phyloP scores from a whole-genome alignment of 2,888 invertebrate genomes.

The Leistus spinibarbis region DNA sequence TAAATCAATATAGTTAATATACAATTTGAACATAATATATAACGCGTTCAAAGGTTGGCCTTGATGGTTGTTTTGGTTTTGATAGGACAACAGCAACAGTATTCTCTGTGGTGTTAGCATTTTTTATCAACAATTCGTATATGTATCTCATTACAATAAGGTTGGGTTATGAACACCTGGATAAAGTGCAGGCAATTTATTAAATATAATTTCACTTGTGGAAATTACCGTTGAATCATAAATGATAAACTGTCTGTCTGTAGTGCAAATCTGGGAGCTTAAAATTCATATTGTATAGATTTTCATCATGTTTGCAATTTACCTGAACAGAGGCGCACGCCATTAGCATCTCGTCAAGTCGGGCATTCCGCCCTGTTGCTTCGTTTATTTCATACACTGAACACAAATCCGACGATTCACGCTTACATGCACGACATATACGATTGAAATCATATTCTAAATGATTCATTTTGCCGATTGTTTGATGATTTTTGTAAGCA shows the following conservation, averaged over 20 bases:
- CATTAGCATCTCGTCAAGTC: slow-evolving; percentile 60
- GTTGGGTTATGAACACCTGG: neutral
- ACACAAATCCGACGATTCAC: slow-evolving; percentile 51
- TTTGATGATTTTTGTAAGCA: slow-evolving; percentile 33
- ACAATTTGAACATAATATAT: neutral
- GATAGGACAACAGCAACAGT: slow-evolving; percentile 8
- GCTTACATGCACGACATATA: slow-evolving; percentile 56
- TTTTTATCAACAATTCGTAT: slow-evolving; percentile 10
- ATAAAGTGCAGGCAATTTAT: neutral
- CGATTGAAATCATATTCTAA: slow-evolving; percentile 51
- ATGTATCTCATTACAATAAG: neutral
- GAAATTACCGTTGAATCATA: neutral
- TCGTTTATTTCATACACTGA: slow-evolving; percentile 52
- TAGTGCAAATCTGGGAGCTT: neutral
- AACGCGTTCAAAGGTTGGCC: slow-evolving; percentile 10
- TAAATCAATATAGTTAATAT: no score
- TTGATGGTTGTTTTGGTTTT: slow-evolving; percentile 14
- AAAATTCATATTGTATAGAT: slow-evolving; percentile 20
- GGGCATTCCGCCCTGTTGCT: slow-evolving; percentile 52
- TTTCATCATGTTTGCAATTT: slow-evolving; percentile 44
- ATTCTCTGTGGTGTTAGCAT: slow-evolving; percentile 4
- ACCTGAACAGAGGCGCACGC: slow-evolving; percentile 57
- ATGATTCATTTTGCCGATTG: slow-evolving; percentile 49
- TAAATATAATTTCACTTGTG: neutral
- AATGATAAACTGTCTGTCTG: neutral